Evolutionary conservation across 2,888 invertebrate species (phyloP), one percentile per base, ranked within the genome.

Genomic region (Drosophila anomalata): DNA sequence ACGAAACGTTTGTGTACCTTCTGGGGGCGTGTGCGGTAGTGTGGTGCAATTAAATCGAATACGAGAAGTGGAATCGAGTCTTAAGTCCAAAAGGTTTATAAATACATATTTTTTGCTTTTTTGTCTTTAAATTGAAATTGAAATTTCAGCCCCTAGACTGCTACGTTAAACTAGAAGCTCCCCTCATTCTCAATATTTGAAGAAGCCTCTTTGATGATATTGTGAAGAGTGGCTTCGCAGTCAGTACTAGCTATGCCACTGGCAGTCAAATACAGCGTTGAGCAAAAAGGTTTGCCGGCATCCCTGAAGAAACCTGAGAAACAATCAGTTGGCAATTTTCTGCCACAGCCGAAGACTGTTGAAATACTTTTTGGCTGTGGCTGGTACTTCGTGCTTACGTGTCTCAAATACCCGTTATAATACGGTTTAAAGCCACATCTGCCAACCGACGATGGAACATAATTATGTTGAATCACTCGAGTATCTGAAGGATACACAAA

Each of bases 281-380:
- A 26, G 26, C 26, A 29, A 3, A 29, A 29, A 29, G 29, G 29
- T 29, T 29, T 29, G 29, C 9, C 29, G n/a, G 36, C n/a, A 71
- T 58, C 50, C 39, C 58, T 17, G 46, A 69, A 69, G 41, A 42
- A 79, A 70, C 73, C 78, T 56, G 68, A 67, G 69, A 65, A 79
- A 82, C 82, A 83, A 85, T 85, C 80, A 47, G 75, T 58, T 70
- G 70, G 61, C 70, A 69, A 73, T 73, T 73, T 82, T 53, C 78
- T 66, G 75, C 20, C 44, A 58, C 20, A 33, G 42, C 36, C 78
- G 77, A 79, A 70, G 62, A 68, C 77, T 82, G 81, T 78, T 81
- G 75, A 84, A 77, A 81, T 84, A 81, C 83, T 50, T 62, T 79
- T 83, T 76, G 76, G 83, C 84, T 78, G 83, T 79, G 81, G 83